Evolutionary conservation across 2,888 invertebrate genomes (phyloP), one percentile per base, ranked within the genome.

Genomic region (Calameuta pallipes): DNA sequence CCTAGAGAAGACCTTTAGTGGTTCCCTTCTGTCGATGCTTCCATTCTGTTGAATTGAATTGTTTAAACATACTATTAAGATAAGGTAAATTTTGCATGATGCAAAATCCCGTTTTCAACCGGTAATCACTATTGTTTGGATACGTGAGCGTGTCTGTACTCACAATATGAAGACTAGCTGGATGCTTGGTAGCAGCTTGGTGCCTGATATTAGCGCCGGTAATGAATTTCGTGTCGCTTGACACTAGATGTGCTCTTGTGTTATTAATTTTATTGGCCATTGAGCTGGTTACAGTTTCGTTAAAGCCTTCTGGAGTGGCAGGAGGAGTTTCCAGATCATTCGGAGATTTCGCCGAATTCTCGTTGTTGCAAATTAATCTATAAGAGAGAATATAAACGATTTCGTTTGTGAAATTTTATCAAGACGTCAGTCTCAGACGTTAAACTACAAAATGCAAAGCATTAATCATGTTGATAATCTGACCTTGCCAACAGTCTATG

Each of bases 401-500:
- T 76, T 3, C 41, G 31, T 30, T 73, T 12, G 30, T 73, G 9
- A 76, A n/a, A 31, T 9, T 75, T 11, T 15, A 15, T 41, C 41
- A 6, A 41, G 15, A 15, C 41, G 6, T 15, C 41, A 41, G 6
- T 41, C 41, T 41, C 6, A 4, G 15, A 12, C 68, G 71, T 35
- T 69, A 41, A 77, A 71, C 12, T 13, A 75, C 36, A 33, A 12
- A 73, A 76, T 71, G 13, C 15, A 56, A 30, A 23, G 56, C 15
- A 15, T 33, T 13, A 35, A 74, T 30, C 37, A 71, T 6, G 3
- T 31, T 6, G 4, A 74, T 83, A 73, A 85, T 82, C 84, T 87
- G 90, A 95, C 93, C 94, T 94, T 90, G 93, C 92, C 92, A 95
- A 93, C 90, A 94, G 93, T 90, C 94, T 94, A 89, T 95, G 95